These are phyloP conservation scores for Spinus pinus DNA, from an alignment of 2,797 vertebrate genomes.

Conservation along the genomic window DNA sequence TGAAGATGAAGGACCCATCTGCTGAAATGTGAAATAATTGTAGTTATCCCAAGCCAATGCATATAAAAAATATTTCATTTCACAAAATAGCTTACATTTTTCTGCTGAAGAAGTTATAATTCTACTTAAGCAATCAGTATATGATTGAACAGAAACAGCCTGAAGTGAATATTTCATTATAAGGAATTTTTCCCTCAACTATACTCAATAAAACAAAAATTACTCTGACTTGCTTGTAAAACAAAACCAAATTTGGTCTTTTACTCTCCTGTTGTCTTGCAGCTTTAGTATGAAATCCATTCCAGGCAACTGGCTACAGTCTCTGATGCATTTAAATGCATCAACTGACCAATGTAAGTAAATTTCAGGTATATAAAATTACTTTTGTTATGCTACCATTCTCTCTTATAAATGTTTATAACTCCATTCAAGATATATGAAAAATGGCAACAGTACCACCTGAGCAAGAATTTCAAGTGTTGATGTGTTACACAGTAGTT, in stretches of 20 bases:
- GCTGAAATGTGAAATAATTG: neutral
- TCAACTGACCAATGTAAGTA: conserved; percentile 23
- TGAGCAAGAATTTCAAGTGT: neutral
- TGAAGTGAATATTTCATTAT: neutral
- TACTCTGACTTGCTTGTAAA: neutral
- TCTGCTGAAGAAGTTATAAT: neutral
- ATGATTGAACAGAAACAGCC: neutral
- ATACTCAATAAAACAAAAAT: neutral
- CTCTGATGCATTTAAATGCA: neutral
- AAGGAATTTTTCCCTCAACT: neutral
- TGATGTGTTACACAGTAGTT: neutral
- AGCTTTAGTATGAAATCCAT: neutral
- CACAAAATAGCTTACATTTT: neutral
- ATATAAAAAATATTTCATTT: neutral
- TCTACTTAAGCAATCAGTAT: neutral
- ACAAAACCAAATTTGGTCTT: neutral
- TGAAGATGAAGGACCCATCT: neutral
- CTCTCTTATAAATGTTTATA: neutral
- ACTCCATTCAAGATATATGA: neutral
- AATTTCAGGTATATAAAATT: conserved; percentile 32
- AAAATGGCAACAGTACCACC: neutral
- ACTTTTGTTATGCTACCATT: neutral
- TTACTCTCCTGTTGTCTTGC: neutral
- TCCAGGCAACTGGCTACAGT: neutral
- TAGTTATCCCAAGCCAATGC: neutral